Percentiles rank a stretch among this genome's conserved stretches.
Evolutionary conservation across 1,140 invertebrate species (phyloP).

Genomic region (Drosophila prosaltans): DNA sequence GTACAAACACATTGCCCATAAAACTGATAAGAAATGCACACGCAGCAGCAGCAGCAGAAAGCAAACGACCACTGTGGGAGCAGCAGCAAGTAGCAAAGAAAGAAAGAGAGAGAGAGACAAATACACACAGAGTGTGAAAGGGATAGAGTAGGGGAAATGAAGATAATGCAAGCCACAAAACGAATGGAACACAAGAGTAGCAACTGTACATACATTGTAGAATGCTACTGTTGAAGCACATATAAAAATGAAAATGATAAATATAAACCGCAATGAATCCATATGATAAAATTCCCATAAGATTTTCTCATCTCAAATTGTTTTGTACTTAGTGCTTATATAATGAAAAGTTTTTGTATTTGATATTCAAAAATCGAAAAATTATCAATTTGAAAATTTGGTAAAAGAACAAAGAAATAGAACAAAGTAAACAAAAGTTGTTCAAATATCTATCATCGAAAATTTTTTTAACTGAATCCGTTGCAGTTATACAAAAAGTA

Average conservation of each 20-base stretch:
- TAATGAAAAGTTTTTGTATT: too few relatives aligned
- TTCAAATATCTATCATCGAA: too few relatives aligned
- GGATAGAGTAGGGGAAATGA: background rate
- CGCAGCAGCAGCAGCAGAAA: slow-evolving; percentile 1
- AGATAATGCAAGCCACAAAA: slow-evolving; percentile 13
- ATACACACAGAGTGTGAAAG: background rate
- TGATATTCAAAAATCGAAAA: too few relatives aligned
- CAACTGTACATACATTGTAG: background rate
- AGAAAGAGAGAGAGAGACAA: slow-evolving; percentile 7
- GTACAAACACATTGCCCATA: slow-evolving; percentile 12
- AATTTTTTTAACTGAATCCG: too few relatives aligned
- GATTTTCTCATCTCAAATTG: background rate
- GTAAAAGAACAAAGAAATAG: too few relatives aligned
- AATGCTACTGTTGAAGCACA: background rate
- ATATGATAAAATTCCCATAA: background rate
- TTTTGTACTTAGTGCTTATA: background rate
- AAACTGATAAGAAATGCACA: slow-evolving; percentile 14
- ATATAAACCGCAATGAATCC: slow-evolving; percentile 1
- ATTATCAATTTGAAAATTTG: background rate
- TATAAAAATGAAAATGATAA: slow-evolving; percentile 1
- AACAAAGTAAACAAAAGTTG: too few relatives aligned
- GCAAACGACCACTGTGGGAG: slow-evolving; percentile 5
- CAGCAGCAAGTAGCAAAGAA: background rate
- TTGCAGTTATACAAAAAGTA: too few relatives aligned
- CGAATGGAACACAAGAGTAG: background rate